These are phyloP conservation scores for Gobiocypris rarus DNA, from an alignment of 2,113 vertebrate species.

Conservation along the genomic window DNA sequence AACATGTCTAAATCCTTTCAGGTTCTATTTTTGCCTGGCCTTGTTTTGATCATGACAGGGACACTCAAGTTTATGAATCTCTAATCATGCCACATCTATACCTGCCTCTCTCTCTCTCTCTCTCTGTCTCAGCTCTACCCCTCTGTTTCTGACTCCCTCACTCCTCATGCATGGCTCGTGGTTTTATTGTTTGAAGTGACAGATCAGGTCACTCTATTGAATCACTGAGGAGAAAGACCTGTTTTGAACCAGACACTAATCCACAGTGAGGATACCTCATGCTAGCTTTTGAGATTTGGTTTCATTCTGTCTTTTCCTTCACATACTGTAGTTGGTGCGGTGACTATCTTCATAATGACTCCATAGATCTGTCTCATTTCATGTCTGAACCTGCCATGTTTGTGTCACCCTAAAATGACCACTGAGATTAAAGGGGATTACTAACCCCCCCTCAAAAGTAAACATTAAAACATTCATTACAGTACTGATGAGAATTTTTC, in stretches of 20 bases:
- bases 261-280: neutral
- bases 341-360: slow-evolving; percentile 4
- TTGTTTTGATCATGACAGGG: slow-evolving; percentile 55
- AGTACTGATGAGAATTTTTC: too few relatives aligned
- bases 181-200: slow-evolving; percentile 40
- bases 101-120: neutral
- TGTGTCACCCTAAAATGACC: neutral
- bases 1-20: slow-evolving; percentile 52
- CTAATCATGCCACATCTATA: slow-evolving; percentile 48
- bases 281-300: neutral
- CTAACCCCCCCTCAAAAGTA: neutral
- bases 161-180: neutral
- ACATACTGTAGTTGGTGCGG: neutral
- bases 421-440: neutral
- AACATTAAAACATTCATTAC: too few relatives aligned
- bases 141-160: neutral
- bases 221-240: slow-evolving; percentile 26
- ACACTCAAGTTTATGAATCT: slow-evolving; percentile 57
- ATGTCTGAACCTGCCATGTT: neutral
- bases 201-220: slow-evolving; percentile 36
- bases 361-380: neutral
- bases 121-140: neutral
- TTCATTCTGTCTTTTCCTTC: neutral
- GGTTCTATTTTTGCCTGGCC: slow-evolving; percentile 48
- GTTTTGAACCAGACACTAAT: slow-evolving; percentile 21